These are phyloP conservation scores for Dryoscopus gambensis DNA, from an alignment of 2,113 vertebrate genomes.

Conservation along the genomic window DNA sequence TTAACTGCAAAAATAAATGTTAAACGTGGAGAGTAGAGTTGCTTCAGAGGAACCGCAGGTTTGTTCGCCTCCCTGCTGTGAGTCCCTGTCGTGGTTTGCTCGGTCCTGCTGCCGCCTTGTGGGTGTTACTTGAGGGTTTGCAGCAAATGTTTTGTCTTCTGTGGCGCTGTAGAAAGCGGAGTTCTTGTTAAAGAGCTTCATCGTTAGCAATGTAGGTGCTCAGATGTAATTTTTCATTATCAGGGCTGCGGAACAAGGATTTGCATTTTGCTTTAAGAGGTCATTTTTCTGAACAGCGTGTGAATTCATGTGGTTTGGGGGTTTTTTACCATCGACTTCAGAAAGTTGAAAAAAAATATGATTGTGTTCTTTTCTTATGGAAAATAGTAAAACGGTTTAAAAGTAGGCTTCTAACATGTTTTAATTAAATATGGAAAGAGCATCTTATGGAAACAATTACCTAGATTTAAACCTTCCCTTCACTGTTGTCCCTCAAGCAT, in stretches of 20 bases:
- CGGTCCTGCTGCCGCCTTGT: neutral
- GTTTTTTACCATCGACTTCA: neutral
- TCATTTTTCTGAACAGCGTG: neutral
- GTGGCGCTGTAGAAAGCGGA: neutral
- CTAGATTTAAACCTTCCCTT: neutral
- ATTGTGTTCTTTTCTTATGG: neutral
- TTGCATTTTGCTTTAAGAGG: neutral
- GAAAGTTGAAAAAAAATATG: neutral
- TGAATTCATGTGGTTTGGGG: neutral
- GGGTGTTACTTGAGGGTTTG: neutral
- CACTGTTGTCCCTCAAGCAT: neutral
- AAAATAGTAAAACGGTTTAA: neutral
- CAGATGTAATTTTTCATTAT: neutral
- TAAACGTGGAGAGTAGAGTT: neutral
- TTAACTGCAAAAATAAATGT: neutral
- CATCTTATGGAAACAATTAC: neutral
- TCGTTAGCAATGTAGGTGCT: neutral
- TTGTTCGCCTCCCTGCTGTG: neutral
- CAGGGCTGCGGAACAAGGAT: neutral
- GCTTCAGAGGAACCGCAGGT: neutral
- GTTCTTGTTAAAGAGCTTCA: neutral
- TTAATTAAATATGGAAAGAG: neutral
- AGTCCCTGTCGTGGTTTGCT: rapidly evolving
- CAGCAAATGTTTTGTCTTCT: neutral
- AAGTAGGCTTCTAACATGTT: neutral